Evolutionary conservation across 2,888 invertebrate species (phyloP), one percentile per base, ranked within the genome.

Genomic region (Lasiommata megera): DNA sequence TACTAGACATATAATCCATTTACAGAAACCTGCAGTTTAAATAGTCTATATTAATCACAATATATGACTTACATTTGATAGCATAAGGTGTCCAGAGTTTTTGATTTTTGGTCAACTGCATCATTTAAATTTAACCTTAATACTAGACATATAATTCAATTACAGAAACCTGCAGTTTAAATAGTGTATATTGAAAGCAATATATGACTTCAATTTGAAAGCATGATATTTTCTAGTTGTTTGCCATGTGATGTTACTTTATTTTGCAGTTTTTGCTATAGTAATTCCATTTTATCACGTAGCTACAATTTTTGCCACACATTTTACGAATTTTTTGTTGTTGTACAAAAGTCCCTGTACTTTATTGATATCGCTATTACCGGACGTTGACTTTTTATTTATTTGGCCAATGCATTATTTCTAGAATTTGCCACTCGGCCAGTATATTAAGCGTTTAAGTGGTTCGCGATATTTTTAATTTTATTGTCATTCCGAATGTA

Each of bases 371-470:
- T 44, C n/a, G 43, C 43, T 23, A 23, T 23, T 50, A 44, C 36
- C 44, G 44, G 53, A 53, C 40, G 36, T 53, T 44, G 12, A 31
- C 12, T 17, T 53, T 38, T 41, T 41, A 41, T 53, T 58, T 54
- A 55, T 34, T 31, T 55, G 38, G 48, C 46, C 48, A 54, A 58
- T 63, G 60, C 57, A 61, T 58, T 58, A 57, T 55, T 58, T 48
- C 29, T 61, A 56, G 46, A 48, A 51, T 44, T 44, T 56, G 55
- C 37, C 61, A 61, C 61, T 58, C 61, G 61, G 61, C 62, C 58
- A 61, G 46, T 58, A 57, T 50, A 43, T 38, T 40, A 23, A 44
- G 37, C 38, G 43, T 37, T 43, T 23, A 52, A 41, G n/a, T 17
- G 12, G 1, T n/a, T 28, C 28, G 16, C 40, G 23, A 23, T 38